These are phyloP conservation scores for Orthonychiurus folsomi DNA, from an alignment of 2,888 invertebrate genomes.

Conservation along the genomic window DNA sequence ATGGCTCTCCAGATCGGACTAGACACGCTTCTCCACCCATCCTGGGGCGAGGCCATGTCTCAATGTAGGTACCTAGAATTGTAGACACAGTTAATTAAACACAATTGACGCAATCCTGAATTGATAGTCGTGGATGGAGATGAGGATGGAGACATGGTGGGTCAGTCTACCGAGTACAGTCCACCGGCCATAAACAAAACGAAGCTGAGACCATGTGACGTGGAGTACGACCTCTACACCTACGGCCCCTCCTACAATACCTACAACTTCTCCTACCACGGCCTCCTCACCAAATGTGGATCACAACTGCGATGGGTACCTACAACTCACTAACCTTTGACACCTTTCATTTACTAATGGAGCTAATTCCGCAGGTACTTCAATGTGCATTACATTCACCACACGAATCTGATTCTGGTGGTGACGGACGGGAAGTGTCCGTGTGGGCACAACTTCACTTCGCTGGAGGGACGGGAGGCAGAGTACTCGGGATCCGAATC, in stretches of 20 bases:
- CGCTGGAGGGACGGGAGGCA: not conserved
- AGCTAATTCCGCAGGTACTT: conserved; percentile 58
- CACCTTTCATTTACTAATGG: too few relatives aligned
- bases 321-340: not conserved
- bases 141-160: conserved; percentile 4
- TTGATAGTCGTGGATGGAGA: not conserved
- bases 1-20: not conserved
- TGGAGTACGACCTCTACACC: conserved; percentile 61
- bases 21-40: not conserved
- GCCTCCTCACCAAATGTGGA: conserved; percentile 64
- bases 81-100: not conserved
- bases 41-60: not conserved
- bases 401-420: conserved; percentile 77
- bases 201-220: conserved; percentile 70
- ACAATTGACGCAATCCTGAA: not conserved
- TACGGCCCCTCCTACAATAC: conserved; percentile 54
- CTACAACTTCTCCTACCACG: conserved; percentile 80
- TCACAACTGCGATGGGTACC: conserved; percentile 61
- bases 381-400: conserved; percentile 83
- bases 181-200: conserved; percentile 54
- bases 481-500: too few relatives aligned
- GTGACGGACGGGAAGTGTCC: conserved; percentile 58
- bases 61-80: not conserved
- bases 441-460: conserved; percentile 18
- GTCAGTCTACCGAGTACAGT: not conserved